These are phyloP conservation scores for Microtus ochrogaster DNA, from an alignment of 2,113 vertebrate genomes.

Conservation along the genomic window DNA sequence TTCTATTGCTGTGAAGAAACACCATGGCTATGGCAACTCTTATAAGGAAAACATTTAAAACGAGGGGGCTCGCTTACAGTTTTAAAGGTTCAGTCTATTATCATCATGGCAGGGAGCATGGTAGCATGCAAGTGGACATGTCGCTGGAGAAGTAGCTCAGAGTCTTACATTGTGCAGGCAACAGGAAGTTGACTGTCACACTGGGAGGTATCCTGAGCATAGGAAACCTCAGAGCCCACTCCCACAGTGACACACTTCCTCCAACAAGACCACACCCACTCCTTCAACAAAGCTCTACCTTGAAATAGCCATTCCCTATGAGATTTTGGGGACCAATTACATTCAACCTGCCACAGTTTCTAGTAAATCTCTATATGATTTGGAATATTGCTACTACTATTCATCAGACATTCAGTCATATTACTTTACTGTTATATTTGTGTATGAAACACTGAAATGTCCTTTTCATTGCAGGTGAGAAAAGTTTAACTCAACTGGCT, in stretches of 20 bases:
- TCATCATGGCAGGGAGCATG: not conserved
- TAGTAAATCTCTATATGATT: not conserved
- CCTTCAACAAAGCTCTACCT: not conserved
- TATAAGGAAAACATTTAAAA: not conserved
- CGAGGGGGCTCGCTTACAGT: not conserved
- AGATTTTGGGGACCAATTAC: not conserved
- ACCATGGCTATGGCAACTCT: not conserved
- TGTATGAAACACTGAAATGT: not conserved
- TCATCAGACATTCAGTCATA: not conserved
- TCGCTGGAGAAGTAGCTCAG: not conserved
- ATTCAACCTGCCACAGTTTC: not conserved
- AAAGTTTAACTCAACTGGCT: not conserved
- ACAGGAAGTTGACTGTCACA: not conserved
- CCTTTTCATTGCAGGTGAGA: slow-evolving; percentile 8
- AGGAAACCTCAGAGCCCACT: not conserved
- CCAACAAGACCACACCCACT: not conserved
- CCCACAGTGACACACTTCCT: not conserved
- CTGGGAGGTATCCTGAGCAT: not conserved
- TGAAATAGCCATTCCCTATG: not conserved
- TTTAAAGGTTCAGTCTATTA: not conserved
- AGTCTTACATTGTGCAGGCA: not conserved
- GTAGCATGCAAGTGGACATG: not conserved
- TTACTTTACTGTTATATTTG: not conserved
- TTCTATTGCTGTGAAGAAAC: not conserved
- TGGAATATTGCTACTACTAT: not conserved